These are phyloP conservation scores for Dasypolia templi DNA, from an alignment of 2,888 invertebrate genomes.

Conservation along the genomic window DNA sequence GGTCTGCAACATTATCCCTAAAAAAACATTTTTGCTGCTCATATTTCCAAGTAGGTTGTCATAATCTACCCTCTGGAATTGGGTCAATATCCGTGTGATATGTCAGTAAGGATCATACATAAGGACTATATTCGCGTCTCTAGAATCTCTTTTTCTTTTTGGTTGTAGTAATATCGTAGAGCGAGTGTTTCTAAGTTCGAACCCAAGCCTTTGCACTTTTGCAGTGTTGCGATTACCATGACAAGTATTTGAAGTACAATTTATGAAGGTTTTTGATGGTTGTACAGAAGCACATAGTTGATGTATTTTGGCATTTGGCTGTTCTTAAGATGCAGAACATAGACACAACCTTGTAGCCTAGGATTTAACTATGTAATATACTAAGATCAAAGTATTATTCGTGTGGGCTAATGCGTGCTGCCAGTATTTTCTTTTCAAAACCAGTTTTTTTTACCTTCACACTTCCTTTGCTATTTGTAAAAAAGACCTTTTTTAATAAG, in stretches of 20 bases:
- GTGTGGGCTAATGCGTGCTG: no score
- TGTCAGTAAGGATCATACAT: constrained; percentile 3
- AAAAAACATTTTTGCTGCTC: constrained; percentile 49
- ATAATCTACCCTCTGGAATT: constrained; percentile 52
- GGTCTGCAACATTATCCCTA: constrained; percentile 13
- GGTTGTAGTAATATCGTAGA: no score
- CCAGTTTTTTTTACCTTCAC: no score
- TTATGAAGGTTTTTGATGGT: background rate
- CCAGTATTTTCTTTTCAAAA: no score
- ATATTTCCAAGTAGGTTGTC: constrained; percentile 45
- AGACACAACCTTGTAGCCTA: background rate
- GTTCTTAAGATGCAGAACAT: background rate
- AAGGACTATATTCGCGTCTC: constrained; percentile 8
- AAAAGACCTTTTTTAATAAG: no score
- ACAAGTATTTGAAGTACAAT: background rate
- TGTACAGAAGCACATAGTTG: background rate
- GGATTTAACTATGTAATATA: background rate
- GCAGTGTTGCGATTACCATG: no score
- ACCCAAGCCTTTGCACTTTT: no score
- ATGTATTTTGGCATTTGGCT: background rate
- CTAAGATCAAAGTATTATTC: no score
- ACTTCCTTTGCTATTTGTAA: no score
- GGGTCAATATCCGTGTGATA: constrained; percentile 47
- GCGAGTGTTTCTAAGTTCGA: no score
- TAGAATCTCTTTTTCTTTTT: background rate